Conservation (phyloP, 2,888 invertebrate genomes). For the Zygogramma bicolorata region DNA sequence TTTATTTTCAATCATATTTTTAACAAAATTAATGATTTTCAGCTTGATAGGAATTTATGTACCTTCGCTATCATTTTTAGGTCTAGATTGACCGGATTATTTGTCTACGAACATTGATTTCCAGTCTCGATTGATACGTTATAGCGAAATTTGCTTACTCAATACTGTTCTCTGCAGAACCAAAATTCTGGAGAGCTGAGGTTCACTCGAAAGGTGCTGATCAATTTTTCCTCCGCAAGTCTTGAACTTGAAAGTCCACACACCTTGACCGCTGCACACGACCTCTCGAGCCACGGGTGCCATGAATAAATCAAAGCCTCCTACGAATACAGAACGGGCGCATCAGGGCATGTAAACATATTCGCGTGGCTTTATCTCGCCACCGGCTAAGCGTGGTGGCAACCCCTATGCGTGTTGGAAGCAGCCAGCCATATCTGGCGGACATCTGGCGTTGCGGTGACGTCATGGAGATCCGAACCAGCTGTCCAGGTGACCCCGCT, state of each 20-base stretch:
- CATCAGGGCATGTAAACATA: constrained; percentile 47
- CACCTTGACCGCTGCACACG: not conserved
- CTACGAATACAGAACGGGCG: constrained; percentile 3
- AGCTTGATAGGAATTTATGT: too few relatives aligned
- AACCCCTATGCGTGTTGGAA: constrained; percentile 33
- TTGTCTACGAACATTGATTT: too few relatives aligned
- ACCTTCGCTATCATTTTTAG: too few relatives aligned
- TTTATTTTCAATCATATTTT: too few relatives aligned
- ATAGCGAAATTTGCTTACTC: too few relatives aligned
- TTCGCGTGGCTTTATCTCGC: constrained; percentile 46
- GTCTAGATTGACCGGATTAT: too few relatives aligned
- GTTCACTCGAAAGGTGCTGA: not conserved
- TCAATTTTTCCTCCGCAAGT: not conserved
- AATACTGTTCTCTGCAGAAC: too few relatives aligned
- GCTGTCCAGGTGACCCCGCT: constrained; percentile 46
- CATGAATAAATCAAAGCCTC: constrained; percentile 27
- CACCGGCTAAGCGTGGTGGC: constrained; percentile 21
- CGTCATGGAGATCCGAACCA: constrained; percentile 42
- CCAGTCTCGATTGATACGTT: too few relatives aligned
- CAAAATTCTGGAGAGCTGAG: too few relatives aligned
- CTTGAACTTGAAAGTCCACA: not conserved
- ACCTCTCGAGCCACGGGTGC: not conserved
- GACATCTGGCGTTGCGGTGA: constrained; percentile 46
- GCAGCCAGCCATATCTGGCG: constrained; percentile 45
- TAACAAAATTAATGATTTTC: too few relatives aligned